A percentile compares a stretch with the other conserved stretches of the same genome.
phyloP scores from a whole-genome alignment of 2,888 invertebrate genomes.

The Ectemnius cavifrons region DNA sequence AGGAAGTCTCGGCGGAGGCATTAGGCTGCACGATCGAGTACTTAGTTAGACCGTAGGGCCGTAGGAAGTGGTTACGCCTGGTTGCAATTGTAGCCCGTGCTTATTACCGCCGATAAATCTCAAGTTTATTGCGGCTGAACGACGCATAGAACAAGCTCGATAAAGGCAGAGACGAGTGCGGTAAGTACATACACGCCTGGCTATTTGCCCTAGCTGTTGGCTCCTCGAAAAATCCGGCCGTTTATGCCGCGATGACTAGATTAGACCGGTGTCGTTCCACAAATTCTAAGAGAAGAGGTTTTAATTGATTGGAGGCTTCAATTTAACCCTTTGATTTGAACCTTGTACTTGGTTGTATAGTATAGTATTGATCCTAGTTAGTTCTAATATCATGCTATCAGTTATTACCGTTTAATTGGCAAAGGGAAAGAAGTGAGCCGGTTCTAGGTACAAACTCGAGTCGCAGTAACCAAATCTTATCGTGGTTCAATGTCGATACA shows the following conservation, averaged over 20 bases:
- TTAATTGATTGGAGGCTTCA: too few species aligned
- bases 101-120: constrained; percentile 40
- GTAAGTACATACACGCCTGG: constrained; percentile 22
- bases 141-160: constrained; percentile 36
- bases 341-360: too few species aligned
- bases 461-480: constrained; percentile 23
- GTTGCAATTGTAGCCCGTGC: constrained; percentile 24
- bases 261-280: constrained; percentile 23
- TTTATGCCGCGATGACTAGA: constrained; percentile 25
- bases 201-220: constrained; percentile 38
- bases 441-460: not conserved
- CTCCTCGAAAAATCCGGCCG: constrained; percentile 24
- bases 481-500: constrained; percentile 12
- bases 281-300: not conserved
- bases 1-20: too few species aligned
- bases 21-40: too few species aligned
- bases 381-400: too few species aligned
- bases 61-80: constrained; percentile 7
- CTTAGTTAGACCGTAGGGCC: too few species aligned
- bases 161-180: constrained; percentile 30
- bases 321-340: too few species aligned
- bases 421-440: too few species aligned
- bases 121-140: constrained; percentile 21
- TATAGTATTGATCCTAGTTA: too few species aligned
- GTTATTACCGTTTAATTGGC: too few species aligned